Evolutionary conservation across 1,140 invertebrate genomes (phyloP), one percentile per base, ranked within the genome.

Genomic region (Pseudomyrmex concolor): DNA sequence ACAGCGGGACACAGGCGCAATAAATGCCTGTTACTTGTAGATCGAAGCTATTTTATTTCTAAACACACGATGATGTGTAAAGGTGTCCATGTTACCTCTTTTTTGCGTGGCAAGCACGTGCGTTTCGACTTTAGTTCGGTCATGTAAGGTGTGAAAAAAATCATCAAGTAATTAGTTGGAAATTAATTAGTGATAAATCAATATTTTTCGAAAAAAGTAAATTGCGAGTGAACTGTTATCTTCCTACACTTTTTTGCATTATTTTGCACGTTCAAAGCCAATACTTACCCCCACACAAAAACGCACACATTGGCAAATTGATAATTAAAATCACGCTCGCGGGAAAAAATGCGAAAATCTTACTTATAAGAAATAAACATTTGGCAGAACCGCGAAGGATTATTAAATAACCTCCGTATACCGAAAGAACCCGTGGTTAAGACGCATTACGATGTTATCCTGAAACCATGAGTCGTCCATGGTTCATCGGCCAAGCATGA

Each of bases 401-500:
- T 50, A 66, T 70, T 70, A 78, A 48, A 70, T 25, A 70, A 13
- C 34, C 43, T 57, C 19, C 19, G 25, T 68, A 34, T 34, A 68
- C 51, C 19, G 54, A 68, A 78, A 59, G 43, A 78, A 70, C 51
- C 43, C 43, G 43, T 50, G 55, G 66, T 80, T 70, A 80, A 70
- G 66, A 59, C 66, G 66, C 66, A 80, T 80, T 70, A 70, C 76
- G 76, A 80, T 59, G 54, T 71, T 80, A 80, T 80, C 66, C 54
- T 59, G 66, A 22, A 80, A 70, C 66, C 76, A n/a, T 50, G 66
- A 45, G n/a, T 70, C 10, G 50, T 70, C 15, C 80, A 74, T 45
- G 80, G 80, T 82, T 82, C 80, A 64, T 82, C 57, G 80, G 45
- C 80, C 80, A 76, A 63, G 70, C 80, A 74, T 82, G 71, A 82